Evolutionary conservation across 2,888 invertebrate genomes (phyloP).

Genomic region (Rosalia funebris): DNA sequence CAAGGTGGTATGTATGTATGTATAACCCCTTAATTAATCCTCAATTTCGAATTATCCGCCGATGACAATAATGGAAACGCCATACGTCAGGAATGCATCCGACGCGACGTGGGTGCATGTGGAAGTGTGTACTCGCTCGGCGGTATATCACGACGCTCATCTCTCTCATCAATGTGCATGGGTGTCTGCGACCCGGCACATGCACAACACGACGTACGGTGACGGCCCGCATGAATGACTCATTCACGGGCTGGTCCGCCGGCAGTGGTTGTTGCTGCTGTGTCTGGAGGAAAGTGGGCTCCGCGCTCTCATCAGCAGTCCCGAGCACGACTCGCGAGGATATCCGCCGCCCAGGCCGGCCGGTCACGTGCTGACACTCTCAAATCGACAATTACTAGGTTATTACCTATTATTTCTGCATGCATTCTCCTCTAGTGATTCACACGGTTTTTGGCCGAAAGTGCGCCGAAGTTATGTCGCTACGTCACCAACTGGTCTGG

Average conservation of each 20-base stretch:
- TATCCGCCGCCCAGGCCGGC: constrained; percentile 53
- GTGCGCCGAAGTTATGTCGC: too few relatives aligned
- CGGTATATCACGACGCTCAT: constrained; percentile 4
- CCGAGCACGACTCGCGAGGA: constrained; percentile 53
- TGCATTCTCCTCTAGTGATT: constrained; percentile 15
- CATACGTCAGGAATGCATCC: background rate
- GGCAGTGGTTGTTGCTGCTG: constrained; percentile 8
- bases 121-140: constrained; percentile 17
- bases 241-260: constrained; percentile 18
- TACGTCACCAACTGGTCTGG: too few relatives aligned
- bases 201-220: background rate
- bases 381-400: constrained; percentile 22
- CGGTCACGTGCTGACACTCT: constrained; percentile 31
- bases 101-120: constrained; percentile 23
- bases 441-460: background rate
- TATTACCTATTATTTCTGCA: constrained; percentile 23
- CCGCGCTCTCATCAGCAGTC: constrained; percentile 56
- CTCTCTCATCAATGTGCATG: constrained; percentile 25
- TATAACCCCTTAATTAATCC: too few relatives aligned
- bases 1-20: too few relatives aligned
- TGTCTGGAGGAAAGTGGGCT: constrained; percentile 38
- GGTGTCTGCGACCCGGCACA: constrained; percentile 20
- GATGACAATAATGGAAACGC: background rate
- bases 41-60: background rate
- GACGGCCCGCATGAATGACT: constrained; percentile 23